Evolutionary conservation across 2,888 invertebrate species (phyloP), one percentile per base, ranked within the genome.

Genomic region (Cerastis rubricosa): DNA sequence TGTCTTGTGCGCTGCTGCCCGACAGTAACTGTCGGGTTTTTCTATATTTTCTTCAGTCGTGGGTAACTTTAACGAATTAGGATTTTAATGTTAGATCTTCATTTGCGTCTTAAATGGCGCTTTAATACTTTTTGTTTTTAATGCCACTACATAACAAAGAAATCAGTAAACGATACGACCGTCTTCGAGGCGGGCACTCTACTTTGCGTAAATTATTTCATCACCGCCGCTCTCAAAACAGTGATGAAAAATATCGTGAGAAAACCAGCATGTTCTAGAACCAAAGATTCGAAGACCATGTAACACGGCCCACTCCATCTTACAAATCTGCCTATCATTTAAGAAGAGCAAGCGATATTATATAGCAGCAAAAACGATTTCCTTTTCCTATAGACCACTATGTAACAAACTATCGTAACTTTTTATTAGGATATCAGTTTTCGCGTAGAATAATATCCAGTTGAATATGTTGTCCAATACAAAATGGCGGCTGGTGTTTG

Each of bases 401-500:
- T 54, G 54, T n/a, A 49, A 57, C 45, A 76, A 63, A 71, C 25
- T 45, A 45, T 64, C 66, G 47, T 68, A 78, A 76, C 11, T 49
- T 75, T 81, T 80, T 79, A 78, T 67, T 54, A 68, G 69, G 19
- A 66, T 76, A 76, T 76, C 74, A 71, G 67, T 74, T 78, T n/a
- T 66, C 29, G 43, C 64, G 51, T 51, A 69, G 61, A 67, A 80
- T 75, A 78, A 81, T 75, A 85, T 81, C 82, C 78, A 87, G 81
- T 87, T 86, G 74, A 82, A 87, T 84, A 80, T 74, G 54, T 71
- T 68, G 81, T 72, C 61, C 61, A 72, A 77, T 70, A 68, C 71
- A 72, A 68, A 85, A 85, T 87, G 29, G 25, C 47, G n/a, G n/a
- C 29, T 54, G 12, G 17, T 22, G 71, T 54, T 54, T 61, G 54